phyloP scores from a whole-genome alignment of 2,113 vertebrate species.

The Apteryx owenii region DNA sequence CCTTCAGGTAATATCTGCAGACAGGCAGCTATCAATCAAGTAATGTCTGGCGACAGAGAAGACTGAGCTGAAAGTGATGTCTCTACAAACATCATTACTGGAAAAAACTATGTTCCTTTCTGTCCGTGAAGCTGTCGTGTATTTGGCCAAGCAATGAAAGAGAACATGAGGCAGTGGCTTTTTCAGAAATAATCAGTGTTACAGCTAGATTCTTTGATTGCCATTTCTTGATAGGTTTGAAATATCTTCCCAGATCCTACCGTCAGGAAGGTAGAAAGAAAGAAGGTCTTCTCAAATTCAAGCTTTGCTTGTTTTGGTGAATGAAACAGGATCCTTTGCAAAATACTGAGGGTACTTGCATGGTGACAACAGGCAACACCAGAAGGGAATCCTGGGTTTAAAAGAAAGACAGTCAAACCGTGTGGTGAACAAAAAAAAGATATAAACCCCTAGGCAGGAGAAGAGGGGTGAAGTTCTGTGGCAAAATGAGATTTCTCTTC shows the following conservation, averaged over 20 bases:
- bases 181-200: not conserved
- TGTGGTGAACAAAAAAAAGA: not conserved
- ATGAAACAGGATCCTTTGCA: not conserved
- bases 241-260: not conserved
- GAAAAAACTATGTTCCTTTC: not conserved
- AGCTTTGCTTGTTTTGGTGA: not conserved
- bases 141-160: not conserved
- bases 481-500: not conserved
- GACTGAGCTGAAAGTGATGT: not conserved
- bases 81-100: not conserved
- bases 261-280: not conserved
- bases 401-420: not conserved
- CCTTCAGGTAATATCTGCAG: not conserved
- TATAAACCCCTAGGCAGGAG: not conserved
- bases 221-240: not conserved
- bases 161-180: not conserved
- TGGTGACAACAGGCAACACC: not conserved
- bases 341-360: not conserved
- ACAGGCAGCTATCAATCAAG: not conserved
- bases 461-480: not conserved
- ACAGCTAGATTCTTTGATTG: not conserved
- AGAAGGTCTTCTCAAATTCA: not conserved
- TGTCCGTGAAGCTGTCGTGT: not conserved
- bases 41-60: not conserved
- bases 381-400: not conserved